Evolutionary conservation across 2,113 vertebrate genomes (phyloP).

Genomic region (Lepidothrix coronata): DNA sequence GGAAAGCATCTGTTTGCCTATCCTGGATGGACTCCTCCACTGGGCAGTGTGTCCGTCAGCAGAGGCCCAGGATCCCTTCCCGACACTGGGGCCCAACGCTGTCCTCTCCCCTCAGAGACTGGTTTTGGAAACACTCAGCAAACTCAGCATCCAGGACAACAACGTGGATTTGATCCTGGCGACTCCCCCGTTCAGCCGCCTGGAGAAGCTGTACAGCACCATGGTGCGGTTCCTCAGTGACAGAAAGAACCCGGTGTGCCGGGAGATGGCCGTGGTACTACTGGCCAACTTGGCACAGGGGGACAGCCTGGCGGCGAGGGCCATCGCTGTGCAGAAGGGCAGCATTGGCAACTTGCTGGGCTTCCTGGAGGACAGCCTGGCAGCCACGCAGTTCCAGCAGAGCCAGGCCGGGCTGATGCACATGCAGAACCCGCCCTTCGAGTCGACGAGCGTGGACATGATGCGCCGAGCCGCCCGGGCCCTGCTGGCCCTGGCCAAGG

Average conservation of each 20-base stretch:
- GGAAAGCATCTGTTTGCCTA: conserved; percentile 96
- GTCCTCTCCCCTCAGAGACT: conserved; percentile 98
- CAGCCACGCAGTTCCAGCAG: conserved; percentile 96
- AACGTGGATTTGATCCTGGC: conserved; percentile 99
- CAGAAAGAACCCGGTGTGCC: conserved; percentile 95
- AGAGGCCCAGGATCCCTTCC: conserved; percentile 97
- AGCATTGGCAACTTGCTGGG: conserved; percentile 96
- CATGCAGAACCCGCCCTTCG: conserved; percentile 94
- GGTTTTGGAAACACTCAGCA: conserved; percentile 98
- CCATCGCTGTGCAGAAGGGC: conserved; percentile 96
- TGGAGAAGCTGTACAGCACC: conserved; percentile 96
- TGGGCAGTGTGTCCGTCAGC: conserved; percentile 98
- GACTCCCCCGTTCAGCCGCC: conserved; percentile 91
- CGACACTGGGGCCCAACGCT: conserved; percentile 90
- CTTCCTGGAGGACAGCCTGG: conserved; percentile 98
- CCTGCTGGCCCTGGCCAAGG: conserved; percentile 95
- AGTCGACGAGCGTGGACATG: conserved; percentile 99
- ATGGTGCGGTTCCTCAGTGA: conserved; percentile 97
- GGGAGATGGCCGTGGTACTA: conserved; percentile 98
- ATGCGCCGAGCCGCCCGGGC: conserved; percentile 97
- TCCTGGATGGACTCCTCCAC: conserved; percentile 96
- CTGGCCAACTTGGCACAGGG: conserved; percentile 99
- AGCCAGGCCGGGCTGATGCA: conserved; percentile 93
- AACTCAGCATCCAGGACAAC: conserved; percentile 99
- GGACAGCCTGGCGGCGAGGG: conserved; percentile 92